Base-by-base conservation (phyloP, 2,797 vertebrate species). In the Hipposideros larvatus region DNA sequence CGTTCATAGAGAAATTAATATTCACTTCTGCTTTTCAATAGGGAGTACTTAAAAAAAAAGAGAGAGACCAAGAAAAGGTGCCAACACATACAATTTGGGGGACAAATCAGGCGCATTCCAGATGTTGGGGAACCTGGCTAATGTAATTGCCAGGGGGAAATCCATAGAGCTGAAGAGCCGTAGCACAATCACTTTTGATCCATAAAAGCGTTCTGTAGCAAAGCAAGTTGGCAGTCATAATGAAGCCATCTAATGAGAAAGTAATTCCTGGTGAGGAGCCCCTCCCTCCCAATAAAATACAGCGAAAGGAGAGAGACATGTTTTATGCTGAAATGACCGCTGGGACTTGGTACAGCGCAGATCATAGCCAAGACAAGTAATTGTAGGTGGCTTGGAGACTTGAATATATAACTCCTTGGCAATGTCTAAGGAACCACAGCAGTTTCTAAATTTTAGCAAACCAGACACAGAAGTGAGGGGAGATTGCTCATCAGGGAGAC, bases 381-480 rank as follows among this genome's bases (percentile, higher is more conserved):
- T 48, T 61, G 61, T 66, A 94, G 46, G 93, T 51, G 86, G 53
- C 65, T 57, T 28, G 28, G 68, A 90, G 71, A 90, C 71, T 70
- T 22, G 55, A 26, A 57, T 71, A 28, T 51, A 11, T 57, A 90
- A 86, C 80, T 94, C 91, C 53, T 66, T 94, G 89, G 73, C 87
- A 86, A 63, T 0, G 10, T 53, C 34, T 41, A 41, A 87, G 41
- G 90, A 95, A 92, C 88, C 57, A 63, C 14, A 61, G 41, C 79
- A 2, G 0, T 82, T 92, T 91, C 95, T 97, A 13, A 93, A 97
- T 63, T 87, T 96, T 87, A 95, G 96, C 97, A 98, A 98, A 97
- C 83, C 97, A 96, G 95, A 88, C 92, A 28, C 14, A 61, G 91
- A 66, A 75, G 91, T 92, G 86, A 93, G 73, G 77, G 78, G 74